These are phyloP conservation scores for Cyprinodon brontotheroides DNA, from an alignment of 2,113 vertebrate species.

Conservation along the genomic window DNA sequence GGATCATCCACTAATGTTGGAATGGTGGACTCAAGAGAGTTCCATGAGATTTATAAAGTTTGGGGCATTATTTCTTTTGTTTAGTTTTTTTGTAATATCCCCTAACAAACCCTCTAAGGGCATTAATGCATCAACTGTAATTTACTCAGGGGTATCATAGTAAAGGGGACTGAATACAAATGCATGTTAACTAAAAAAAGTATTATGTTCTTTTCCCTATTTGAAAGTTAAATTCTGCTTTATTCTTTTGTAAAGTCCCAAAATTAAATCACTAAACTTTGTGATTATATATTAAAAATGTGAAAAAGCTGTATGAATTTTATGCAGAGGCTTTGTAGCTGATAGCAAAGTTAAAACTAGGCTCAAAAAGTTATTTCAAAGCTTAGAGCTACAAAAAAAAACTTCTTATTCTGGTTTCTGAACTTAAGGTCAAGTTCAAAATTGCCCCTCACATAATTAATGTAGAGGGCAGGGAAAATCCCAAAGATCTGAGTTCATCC, in stretches of 20 bases:
- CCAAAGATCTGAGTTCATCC: slow-evolving; percentile 58
- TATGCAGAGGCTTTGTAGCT: background rate
- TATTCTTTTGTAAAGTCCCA: background rate
- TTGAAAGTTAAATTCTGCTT: background rate
- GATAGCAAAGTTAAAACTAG: background rate
- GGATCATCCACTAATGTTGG: no score
- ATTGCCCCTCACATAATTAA: slow-evolving; percentile 68
- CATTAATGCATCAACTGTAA: no score
- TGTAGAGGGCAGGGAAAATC: slow-evolving; percentile 66
- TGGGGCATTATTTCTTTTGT: no score
- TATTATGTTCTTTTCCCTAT: background rate
- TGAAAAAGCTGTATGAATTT: background rate
- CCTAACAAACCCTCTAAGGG: no score
- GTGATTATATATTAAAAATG: background rate
- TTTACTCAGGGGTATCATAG: no score
- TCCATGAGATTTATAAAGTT: no score
- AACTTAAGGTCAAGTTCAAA: slow-evolving; percentile 61
- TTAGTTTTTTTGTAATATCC: no score
- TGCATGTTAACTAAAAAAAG: no score
- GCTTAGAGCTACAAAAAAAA: background rate
- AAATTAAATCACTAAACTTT: background rate
- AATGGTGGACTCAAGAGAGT: no score
- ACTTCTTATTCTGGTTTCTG: slow-evolving; percentile 23
- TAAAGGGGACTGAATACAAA: background rate
- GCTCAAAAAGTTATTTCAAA: background rate